Conservation (phyloP, 2,797 vertebrate genomes). For the Eurystomus glaucurus region DNA sequence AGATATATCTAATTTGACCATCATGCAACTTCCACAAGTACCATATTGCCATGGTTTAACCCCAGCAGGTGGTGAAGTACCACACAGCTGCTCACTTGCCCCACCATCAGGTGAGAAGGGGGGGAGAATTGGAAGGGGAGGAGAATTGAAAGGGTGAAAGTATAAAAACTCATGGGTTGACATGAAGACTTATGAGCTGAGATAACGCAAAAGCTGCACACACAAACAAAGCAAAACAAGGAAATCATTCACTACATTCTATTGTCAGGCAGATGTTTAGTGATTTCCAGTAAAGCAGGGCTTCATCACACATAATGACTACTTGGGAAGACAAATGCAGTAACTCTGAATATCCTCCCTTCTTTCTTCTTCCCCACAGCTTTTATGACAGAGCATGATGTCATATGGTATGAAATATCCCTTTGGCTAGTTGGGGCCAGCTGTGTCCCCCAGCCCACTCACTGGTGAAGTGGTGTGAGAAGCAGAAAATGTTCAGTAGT, state of each 20-base stretch:
- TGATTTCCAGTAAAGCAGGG: neutral
- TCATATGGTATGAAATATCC: neutral
- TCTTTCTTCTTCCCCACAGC: neutral
- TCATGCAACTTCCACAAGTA: neutral
- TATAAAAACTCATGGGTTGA: no score
- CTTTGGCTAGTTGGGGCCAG: neutral
- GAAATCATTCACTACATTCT: neutral
- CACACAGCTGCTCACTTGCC: no score
- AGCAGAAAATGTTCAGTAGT: neutral
- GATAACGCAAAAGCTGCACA: accelerated
- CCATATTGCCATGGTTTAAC: neutral
- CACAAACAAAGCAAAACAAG: neutral
- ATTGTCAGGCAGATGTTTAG: neutral
- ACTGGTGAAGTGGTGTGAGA: neutral
- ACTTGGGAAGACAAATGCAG: neutral
- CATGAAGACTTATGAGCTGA: no score
- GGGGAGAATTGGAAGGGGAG: no score
- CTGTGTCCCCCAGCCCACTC: neutral
- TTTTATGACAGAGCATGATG: neutral
- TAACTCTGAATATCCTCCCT: accelerated
- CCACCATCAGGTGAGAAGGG: no score
- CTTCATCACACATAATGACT: accelerated
- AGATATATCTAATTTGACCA: neutral
- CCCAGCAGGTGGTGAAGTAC: no score
- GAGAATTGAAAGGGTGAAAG: no score